Percentiles rank a stretch among this genome's conserved stretches.
These are phyloP conservation scores for Megaptera novaeangliae DNA, from an alignment of 2,113 vertebrate genomes.

Conservation along the genomic window DNA sequence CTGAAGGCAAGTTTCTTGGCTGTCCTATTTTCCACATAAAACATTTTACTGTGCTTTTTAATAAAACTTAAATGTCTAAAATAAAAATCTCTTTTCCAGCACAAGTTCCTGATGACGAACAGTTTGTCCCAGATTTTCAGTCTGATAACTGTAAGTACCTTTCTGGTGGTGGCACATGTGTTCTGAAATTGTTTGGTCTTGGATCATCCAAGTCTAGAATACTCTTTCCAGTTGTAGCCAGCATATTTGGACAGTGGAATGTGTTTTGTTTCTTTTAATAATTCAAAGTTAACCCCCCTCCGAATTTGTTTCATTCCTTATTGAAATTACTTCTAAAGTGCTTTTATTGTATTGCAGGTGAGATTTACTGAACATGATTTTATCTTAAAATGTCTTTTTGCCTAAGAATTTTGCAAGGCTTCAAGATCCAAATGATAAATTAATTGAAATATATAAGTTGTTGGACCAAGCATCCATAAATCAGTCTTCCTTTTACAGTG, in stretches of 20 bases:
- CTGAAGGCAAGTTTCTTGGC: constrained; percentile 90
- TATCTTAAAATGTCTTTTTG: not conserved
- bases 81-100: constrained; percentile 79
- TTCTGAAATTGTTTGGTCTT: constrained; percentile 34
- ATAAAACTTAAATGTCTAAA: constrained; percentile 31
- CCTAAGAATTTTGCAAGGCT: not conserved
- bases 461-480: not conserved
- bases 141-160: constrained; percentile 95
- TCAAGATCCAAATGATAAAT: not conserved
- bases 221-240: not conserved
- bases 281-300: not conserved
- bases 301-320: not conserved
- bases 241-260: not conserved
- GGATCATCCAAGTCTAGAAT: not conserved
- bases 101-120: constrained; percentile 98
- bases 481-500: not conserved
- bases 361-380: not conserved
- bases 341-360: not conserved
- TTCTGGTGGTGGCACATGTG: constrained; percentile 3
- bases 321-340: constrained; percentile 30
- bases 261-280: constrained; percentile 3
- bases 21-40: constrained; percentile 48
- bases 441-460: not conserved
- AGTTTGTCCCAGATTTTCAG: constrained; percentile 98
- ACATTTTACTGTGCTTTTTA: constrained; percentile 43